phyloP scores from a whole-genome alignment of 2,888 invertebrate species.

The Buathra laborator region DNA sequence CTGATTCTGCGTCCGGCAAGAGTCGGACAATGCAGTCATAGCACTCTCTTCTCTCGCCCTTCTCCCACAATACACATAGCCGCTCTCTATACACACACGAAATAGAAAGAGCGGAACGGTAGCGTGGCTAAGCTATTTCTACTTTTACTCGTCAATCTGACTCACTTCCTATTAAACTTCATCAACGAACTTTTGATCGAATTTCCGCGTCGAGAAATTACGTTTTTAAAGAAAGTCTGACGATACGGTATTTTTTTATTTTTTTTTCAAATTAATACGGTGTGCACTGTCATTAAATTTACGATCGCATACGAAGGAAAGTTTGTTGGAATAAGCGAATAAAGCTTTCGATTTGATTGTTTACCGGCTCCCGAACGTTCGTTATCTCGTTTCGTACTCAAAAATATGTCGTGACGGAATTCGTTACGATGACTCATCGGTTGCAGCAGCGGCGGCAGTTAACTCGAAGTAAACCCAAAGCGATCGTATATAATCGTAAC shows the following conservation, averaged over 20 bases:
- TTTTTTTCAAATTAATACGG: background rate
- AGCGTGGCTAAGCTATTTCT: background rate
- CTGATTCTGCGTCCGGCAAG: slow-evolving; percentile 44
- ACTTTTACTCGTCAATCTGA: background rate
- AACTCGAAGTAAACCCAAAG: no score
- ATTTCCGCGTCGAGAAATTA: background rate
- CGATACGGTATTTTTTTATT: background rate
- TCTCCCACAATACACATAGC: background rate
- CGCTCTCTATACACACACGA: background rate
- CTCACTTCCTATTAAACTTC: slow-evolving; percentile 9
- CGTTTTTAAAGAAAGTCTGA: no score
- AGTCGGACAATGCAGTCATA: slow-evolving; percentile 28
- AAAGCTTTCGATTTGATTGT: slow-evolving; percentile 6
- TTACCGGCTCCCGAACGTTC: background rate
- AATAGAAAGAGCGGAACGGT: background rate
- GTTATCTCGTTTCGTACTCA: background rate
- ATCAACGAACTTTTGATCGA: background rate
- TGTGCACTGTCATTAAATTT: background rate
- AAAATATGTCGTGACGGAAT: slow-evolving; percentile 12
- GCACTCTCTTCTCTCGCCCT: slow-evolving; percentile 34
- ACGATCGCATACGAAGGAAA: background rate
- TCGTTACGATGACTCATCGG: slow-evolving; percentile 24
- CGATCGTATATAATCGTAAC: no score
- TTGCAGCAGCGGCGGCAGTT: no score
- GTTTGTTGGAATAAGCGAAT: background rate